phyloP scores from a whole-genome alignment of 2,888 invertebrate genomes.

The Incurvaria masculella region DNA sequence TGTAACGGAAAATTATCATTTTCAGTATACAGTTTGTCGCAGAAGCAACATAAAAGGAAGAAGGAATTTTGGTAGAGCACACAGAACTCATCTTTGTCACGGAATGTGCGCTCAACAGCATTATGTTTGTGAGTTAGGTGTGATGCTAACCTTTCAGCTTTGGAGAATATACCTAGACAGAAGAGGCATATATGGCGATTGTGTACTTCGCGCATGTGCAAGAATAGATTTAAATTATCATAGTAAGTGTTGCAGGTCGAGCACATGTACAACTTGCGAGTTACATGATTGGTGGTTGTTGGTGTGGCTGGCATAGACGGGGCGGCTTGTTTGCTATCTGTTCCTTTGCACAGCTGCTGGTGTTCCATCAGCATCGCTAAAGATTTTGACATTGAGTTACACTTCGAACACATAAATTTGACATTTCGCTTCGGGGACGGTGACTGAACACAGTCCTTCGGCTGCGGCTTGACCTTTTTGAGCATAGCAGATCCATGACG shows the following conservation, averaged over 20 bases:
- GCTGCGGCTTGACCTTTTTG: conserved; percentile 37
- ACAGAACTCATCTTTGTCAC: conserved; percentile 65
- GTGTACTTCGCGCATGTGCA: conserved; percentile 82
- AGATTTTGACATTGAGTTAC: conserved; percentile 63
- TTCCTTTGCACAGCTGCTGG: conserved; percentile 59
- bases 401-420: conserved; percentile 72
- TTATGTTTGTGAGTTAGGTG: conserved; percentile 78
- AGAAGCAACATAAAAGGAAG: conserved; percentile 76
- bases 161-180: conserved; percentile 79
- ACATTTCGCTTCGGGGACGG: conserved; percentile 69
- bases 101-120: conserved; percentile 66
- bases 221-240: conserved; percentile 82
- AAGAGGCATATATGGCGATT: conserved; percentile 78
- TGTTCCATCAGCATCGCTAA: conserved; percentile 67
- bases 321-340: conserved; percentile 39
- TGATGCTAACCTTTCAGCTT: conserved; percentile 72
- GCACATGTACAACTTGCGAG: conserved; percentile 77
- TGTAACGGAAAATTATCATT: conserved; percentile 75
- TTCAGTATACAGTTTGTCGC: conserved; percentile 74
- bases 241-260: conserved; percentile 81
- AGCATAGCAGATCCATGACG: too few species aligned
- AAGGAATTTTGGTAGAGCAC: conserved; percentile 64
- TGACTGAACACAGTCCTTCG: conserved; percentile 68
- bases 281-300: too few species aligned
- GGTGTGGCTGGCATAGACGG: conserved; percentile 38